Evolutionary conservation across 1,140 invertebrate species (phyloP), one percentile per base, ranked within the genome.

Genomic region (Panonychus citri): DNA sequence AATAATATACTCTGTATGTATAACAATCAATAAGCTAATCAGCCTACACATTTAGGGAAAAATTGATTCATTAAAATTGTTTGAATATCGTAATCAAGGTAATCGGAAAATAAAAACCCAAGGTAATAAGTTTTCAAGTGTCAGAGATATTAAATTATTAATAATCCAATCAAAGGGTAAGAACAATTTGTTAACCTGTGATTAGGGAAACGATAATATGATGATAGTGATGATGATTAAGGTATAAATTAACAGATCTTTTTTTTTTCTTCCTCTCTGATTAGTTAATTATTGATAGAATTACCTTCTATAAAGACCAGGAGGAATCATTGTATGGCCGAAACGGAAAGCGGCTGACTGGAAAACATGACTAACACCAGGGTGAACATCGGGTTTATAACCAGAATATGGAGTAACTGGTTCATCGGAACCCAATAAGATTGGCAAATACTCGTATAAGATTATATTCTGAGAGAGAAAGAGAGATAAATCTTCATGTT

Each of bases 321-420:
- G 88, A 1, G 91, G 90, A 43, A 94, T 90, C 50, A 94, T 74
- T 0, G 93, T 94, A 65, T 97, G 93, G 0, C 93, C 91, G 66
- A 94, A 97, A 12, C 93, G 78, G 70, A 97, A 96, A 1, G 94
- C 94, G 0, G 93, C 89, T 27, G 85, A 85, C 62, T 96, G 91
- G 67, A 98, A 98, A n/a, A 88, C 83, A 64, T 97, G 91, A 12
- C 85, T 85, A 39, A 98, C 80, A 17, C 91, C 91, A 0, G 94
- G 91, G 69, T 96, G 89, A 1, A 94, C 74, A 64, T 94, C 86
- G 5, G 85, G 76, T 53, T 86, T 84, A 70, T 97, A 96, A 0
- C 87, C 71, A 64, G 53, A 27, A 51, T 61, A 61, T 25, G 54
- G 54, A 21, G 39, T 24, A 17, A 60, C 54, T 21, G 37, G 48